Conservation (phyloP, 2,888 invertebrate species). For the Coremacera marginata region DNA sequence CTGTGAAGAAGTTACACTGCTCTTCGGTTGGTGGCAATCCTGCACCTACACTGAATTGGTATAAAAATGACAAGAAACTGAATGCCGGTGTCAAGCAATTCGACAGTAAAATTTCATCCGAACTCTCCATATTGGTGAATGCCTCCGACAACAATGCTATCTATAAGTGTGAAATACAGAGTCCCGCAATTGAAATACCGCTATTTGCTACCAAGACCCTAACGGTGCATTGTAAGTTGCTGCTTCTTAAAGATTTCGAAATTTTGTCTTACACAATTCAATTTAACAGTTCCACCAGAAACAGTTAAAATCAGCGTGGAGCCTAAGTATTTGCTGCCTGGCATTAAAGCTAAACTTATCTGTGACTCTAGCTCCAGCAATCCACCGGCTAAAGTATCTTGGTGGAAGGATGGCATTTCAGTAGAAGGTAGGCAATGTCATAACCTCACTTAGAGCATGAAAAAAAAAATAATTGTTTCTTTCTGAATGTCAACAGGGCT, state of each 20-base stretch:
- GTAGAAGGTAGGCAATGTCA: slow-evolving; percentile 56
- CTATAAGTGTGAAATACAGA: slow-evolving; percentile 65
- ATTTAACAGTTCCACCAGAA: slow-evolving; percentile 60
- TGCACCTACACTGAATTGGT: slow-evolving; percentile 61
- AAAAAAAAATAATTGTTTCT: neutral
- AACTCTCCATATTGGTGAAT: slow-evolving; percentile 62
- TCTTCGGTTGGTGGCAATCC: slow-evolving; percentile 65
- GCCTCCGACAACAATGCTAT: slow-evolving; percentile 66
- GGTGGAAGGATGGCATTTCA: slow-evolving; percentile 67
- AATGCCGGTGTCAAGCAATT: slow-evolving; percentile 59
- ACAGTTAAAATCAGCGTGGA: slow-evolving; percentile 64
- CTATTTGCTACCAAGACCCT: slow-evolving; percentile 63
- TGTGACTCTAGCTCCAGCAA: slow-evolving; percentile 66
- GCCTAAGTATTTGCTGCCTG: slow-evolving; percentile 63
- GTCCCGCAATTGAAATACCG: slow-evolving; percentile 64
- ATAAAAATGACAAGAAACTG: slow-evolving; percentile 64
- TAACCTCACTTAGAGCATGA: neutral
- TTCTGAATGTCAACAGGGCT: slow-evolving; percentile 42
- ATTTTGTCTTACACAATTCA: neutral
- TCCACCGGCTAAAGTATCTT: slow-evolving; percentile 64
- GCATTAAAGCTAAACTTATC: slow-evolving; percentile 62
- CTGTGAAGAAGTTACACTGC: slow-evolving; percentile 62
- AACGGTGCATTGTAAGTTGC: slow-evolving; percentile 63
- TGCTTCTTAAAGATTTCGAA: neutral
- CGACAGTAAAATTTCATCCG: slow-evolving; percentile 61